A percentile compares a stretch with the other conserved stretches of the same genome.
Conservation (phyloP, 2,888 invertebrate species). For the Microctonus hyperodae region DNA sequence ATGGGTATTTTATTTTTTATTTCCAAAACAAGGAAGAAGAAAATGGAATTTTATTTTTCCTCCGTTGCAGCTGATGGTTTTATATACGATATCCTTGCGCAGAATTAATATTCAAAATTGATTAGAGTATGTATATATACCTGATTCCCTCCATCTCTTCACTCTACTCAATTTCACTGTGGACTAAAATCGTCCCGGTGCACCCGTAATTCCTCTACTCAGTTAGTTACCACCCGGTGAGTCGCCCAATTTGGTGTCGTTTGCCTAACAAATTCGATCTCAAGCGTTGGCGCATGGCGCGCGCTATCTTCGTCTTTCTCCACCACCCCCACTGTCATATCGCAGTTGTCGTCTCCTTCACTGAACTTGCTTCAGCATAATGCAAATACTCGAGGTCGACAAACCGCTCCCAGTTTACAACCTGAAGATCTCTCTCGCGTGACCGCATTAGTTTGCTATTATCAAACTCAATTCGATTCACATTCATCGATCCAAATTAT, state of each 20-base stretch:
- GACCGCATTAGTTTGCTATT: constrained; percentile 9
- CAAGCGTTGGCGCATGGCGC: not conserved
- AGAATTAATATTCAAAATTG: not conserved
- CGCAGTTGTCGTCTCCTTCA: not conserved
- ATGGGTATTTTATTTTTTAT: too few species aligned
- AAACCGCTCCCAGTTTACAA: constrained; percentile 9
- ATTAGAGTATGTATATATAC: not conserved
- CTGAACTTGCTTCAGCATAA: not conserved
- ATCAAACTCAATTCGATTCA: constrained; percentile 2
- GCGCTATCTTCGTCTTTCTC: not conserved
- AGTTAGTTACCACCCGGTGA: constrained; percentile 7
- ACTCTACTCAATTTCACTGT: constrained; percentile 44
- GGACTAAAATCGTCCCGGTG: not conserved
- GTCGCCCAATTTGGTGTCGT: constrained; percentile 46
- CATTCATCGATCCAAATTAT: not conserved
- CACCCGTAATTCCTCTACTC: constrained; percentile 17
- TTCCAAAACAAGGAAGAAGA: not conserved
- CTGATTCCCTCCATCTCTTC: too few species aligned
- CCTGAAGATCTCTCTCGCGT: constrained; percentile 7
- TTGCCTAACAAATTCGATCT: constrained; percentile 46
- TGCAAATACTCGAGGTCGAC: constrained; percentile 5
- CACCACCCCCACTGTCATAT: not conserved
- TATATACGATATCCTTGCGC: too few species aligned
- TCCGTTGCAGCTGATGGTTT: not conserved
- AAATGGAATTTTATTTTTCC: not conserved